These are phyloP conservation scores for Condylura cristata DNA, from an alignment of 2,113 vertebrate genomes.

Conservation along the genomic window DNA sequence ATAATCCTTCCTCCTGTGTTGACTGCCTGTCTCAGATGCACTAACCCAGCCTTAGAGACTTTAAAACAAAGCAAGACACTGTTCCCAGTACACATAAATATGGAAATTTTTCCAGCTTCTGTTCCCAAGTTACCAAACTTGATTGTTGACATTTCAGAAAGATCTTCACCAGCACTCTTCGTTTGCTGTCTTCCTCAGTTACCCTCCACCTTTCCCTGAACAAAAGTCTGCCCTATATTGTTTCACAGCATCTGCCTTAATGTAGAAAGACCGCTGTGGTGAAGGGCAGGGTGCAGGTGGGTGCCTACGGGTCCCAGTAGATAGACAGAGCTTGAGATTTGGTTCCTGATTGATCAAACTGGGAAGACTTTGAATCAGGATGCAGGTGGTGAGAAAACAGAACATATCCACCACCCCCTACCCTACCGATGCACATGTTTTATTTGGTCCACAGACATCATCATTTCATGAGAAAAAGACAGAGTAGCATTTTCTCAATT, in stretches of 20 bases:
- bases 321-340: not conserved
- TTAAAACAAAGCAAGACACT: not conserved
- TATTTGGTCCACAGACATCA: not conserved
- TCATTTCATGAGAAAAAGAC: not conserved
- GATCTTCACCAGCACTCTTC: not conserved
- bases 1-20: slow-evolving; percentile 13
- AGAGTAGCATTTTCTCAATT: not conserved
- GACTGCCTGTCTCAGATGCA: not conserved
- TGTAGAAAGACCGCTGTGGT: not conserved
- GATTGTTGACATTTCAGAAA: not conserved
- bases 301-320: not conserved
- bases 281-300: not conserved
- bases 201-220: not conserved
- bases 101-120: not conserved
- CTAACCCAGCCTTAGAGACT: not conserved
- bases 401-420: too few relatives aligned
- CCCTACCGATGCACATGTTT: too few relatives aligned
- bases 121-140: not conserved
- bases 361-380: not conserved
- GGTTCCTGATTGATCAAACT: not conserved
- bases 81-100: not conserved
- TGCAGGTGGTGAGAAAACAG: not conserved
- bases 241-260: not conserved
- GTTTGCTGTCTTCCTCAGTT: not conserved
- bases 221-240: not conserved